phyloP scores from a whole-genome alignment of 2,797 vertebrate genomes.

The Pipistrellus pygmaeus region DNA sequence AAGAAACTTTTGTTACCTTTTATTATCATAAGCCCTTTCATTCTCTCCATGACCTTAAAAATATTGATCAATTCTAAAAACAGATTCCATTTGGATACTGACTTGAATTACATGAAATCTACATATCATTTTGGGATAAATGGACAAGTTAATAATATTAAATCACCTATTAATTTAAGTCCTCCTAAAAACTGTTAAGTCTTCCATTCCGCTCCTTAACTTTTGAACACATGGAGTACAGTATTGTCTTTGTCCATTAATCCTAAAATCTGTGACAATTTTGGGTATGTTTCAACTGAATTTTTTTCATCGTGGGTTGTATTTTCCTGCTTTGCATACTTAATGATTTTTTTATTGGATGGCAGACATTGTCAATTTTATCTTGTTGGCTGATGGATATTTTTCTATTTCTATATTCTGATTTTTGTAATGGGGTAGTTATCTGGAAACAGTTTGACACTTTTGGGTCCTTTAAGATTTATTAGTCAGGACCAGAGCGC shows the following conservation, averaged over 20 bases:
- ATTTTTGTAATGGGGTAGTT: background rate
- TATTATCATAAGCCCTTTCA: background rate
- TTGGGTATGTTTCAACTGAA: background rate
- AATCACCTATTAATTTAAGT: slow-evolving; percentile 1
- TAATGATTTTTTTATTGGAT: background rate
- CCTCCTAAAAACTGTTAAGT: background rate
- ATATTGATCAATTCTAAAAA: slow-evolving; percentile 11
- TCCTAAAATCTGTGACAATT: slow-evolving; percentile 8
- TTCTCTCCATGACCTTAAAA: background rate
- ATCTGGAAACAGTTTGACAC: background rate
- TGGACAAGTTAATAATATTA: slow-evolving; percentile 4
- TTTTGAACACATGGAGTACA: background rate
- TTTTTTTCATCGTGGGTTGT: background rate
- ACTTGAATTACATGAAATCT: slow-evolving; percentile 3
- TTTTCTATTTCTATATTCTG: slow-evolving; percentile 16
- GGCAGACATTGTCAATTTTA: slow-evolving; percentile 14
- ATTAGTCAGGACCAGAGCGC: background rate
- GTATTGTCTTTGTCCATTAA: background rate
- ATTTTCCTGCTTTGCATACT: background rate
- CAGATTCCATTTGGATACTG: slow-evolving; percentile 30
- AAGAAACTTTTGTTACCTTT: background rate
- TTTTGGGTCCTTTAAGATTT: background rate
- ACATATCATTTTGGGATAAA: slow-evolving; percentile 15
- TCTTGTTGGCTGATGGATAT: background rate
- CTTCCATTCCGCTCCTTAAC: background rate